Base-by-base conservation (phyloP, 2,113 vertebrate genomes). In the Aepyceros melampus region DNA sequence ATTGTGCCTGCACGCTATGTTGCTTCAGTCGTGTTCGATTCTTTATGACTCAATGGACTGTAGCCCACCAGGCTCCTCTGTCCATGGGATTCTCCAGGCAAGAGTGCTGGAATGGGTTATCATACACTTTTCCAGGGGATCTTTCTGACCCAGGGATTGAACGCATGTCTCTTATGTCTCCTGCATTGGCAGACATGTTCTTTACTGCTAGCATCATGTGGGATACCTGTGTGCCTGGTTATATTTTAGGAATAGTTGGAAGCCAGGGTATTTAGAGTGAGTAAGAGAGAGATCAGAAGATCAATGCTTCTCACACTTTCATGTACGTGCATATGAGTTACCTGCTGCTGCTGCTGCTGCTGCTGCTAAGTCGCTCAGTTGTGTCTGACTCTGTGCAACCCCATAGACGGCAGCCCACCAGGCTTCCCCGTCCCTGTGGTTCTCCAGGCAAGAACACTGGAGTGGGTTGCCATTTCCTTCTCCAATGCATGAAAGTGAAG, bases 271-370 rank as follows among this genome's bases (percentile, higher is more conserved):
- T 29, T 23, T 78, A 90, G 27, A 84, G 29, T 85, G 16, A 81
- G 7, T 6, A 78, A 91, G 86, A 82, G 16, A 95, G 40, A 92
- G 62, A 33, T 90, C 45, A 85, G 71, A 79, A 92, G 51, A 79
- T 49, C 7, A 40, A 9, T 31, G n/a, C 15, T 97, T 93, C 58
- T 94, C 64, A 64, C 74, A 95, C 14, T 51, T 71, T 9, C 55
- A 25, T 33, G 53, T 55, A 33, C 15, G 13, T 58, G 51, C 36
- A 31, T n/a, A 62, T 4, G 23, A 45, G 90, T 53, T 17, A 91
- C 8, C 43, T 83, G 43, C 56, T 58, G 56, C 56, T 58, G 56
- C 55, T 56, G 43, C 43, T 43, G 43, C 43, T 43, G 19, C 56
- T 58, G 53, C 53, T 19, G 53, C 53, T 53, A 58, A 58, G 56